Evolutionary conservation across 2,888 invertebrate genomes (phyloP).

Genomic region (Drosophila neutralis): DNA sequence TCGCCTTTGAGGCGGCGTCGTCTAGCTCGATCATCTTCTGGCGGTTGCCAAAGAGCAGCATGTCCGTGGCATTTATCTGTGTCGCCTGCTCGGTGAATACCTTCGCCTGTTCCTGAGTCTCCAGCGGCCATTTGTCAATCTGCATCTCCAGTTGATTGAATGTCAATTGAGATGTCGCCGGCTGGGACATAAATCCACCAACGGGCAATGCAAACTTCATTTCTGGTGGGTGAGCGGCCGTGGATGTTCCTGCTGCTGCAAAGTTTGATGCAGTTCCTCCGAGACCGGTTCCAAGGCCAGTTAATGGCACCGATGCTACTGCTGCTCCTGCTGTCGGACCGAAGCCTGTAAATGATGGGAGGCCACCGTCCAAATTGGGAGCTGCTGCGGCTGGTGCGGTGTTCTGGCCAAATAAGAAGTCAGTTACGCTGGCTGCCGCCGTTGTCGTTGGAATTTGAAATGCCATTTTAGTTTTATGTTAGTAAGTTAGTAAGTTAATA

Average conservation of each 20-base stretch:
- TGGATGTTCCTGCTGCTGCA: conserved; percentile 11
- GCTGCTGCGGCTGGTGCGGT: conserved; percentile 37
- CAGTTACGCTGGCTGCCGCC: conserved; percentile 45
- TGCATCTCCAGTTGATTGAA: conserved; percentile 95
- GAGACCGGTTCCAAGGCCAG: conserved; percentile 31
- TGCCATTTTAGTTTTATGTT: conserved; percentile 41
- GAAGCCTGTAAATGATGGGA: conserved; percentile 65
- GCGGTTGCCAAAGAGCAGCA: conserved; percentile 94
- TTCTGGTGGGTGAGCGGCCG: conserved; percentile 12
- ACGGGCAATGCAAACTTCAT: conserved; percentile 32
- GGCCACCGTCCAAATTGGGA: conserved; percentile 68
- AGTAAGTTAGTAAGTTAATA: not conserved
- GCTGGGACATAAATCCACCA: conserved; percentile 57
- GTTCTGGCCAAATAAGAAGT: conserved; percentile 61
- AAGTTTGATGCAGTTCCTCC: conserved; percentile 8
- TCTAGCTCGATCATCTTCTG: conserved; percentile 96
- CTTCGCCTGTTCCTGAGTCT: conserved; percentile 96
- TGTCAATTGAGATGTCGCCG: conserved; percentile 87
- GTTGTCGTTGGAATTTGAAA: conserved; percentile 77
- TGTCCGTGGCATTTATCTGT: conserved; percentile 98
- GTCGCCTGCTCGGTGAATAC: conserved; percentile 97
- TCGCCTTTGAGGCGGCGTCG: conserved; percentile 93
- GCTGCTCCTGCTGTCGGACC: conserved; percentile 45
- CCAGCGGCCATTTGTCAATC: conserved; percentile 97
- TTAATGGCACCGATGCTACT: conserved; percentile 22